Base-by-base conservation (phyloP, 2,888 invertebrate genomes). In the Pocota personata region DNA sequence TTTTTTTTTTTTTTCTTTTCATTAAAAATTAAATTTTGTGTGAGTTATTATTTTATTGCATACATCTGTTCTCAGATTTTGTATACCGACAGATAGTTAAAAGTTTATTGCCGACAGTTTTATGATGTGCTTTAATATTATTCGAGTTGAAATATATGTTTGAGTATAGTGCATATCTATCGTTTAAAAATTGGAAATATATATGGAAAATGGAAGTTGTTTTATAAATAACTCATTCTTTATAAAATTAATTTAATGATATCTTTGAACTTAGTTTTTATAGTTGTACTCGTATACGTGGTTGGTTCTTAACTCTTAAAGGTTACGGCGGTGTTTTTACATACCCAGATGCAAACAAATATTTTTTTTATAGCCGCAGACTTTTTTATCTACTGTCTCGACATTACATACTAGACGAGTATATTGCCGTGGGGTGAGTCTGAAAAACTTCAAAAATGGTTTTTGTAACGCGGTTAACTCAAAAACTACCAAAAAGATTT, bases 11-110 rank as follows among this genome's bases (percentile, higher is more conserved):
- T 19, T 40, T 37, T 55, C 40, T 19, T 14, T 30, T 32, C 14
- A 3, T 40, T 6, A 3, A 12, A 35, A 40, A 43, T 16, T 8
- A 14, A 37, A 48, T 48, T 46, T 24, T 60, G 48, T 57, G 46
- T 50, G 72, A 72, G 72, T 60, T 72, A 72, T 72, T 60, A 50
- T 72, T 72, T 72, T 72, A 72, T 48, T 58, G 60, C n/a, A 16
- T 50, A 35, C 72, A 72, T 72, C 60, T 50, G 72, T 72, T 72
- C 50, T 50, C 27, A 16, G 19, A 8, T 27, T 30, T 57, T 35
- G 35, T 35, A 32, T 37, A 48, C 46, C 27, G 30, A 66, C 16
- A 27, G 66, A 66, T 43, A 37, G 58, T 30, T 57, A 48, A 76
- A 66, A 58, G 32, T 76, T 57, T 58, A 58, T 27, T 57, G 76